A percentile compares a stretch with the other conserved stretches of the same genome.
Evolutionary conservation across 2,113 vertebrate genomes (phyloP).

Genomic region (Ursus arctos): DNA sequence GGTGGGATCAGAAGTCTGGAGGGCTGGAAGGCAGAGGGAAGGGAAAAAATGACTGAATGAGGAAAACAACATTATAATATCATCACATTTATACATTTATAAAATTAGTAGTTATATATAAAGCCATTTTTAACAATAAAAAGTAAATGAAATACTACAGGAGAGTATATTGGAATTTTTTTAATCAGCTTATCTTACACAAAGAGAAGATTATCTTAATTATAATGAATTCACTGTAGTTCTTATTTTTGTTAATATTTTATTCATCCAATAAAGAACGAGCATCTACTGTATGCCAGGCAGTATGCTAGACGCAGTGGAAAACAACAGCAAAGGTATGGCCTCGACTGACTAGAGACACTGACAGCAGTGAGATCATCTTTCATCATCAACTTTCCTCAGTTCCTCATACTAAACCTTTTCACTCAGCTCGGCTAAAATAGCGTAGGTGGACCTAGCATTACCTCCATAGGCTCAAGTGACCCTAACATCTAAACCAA

Average conservation of each 20-base stretch:
- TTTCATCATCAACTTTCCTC: neutral
- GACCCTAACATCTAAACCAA: slow-evolving; percentile 12
- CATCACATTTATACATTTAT: neutral
- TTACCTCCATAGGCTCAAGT: neutral
- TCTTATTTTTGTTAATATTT: slow-evolving; percentile 1
- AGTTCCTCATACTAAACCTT: neutral
- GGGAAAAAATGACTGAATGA: neutral
- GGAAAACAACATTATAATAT: neutral
- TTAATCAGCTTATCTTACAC: neutral
- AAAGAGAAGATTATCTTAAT: neutral
- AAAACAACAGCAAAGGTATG: neutral
- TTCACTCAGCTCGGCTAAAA: neutral
- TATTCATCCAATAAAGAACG: neutral
- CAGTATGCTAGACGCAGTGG: neutral
- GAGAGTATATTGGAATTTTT: neutral
- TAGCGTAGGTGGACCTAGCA: neutral
- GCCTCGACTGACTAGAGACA: neutral
- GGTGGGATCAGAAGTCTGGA: neutral
- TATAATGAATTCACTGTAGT: neutral
- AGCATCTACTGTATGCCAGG: neutral
- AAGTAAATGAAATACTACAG: neutral
- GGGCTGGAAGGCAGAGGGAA: neutral
- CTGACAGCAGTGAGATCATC: neutral
- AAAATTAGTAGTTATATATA: neutral
- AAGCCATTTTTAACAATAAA: neutral